Evolutionary conservation across 30 jellyfish, hydroid and myxozoan species (phyloP), one percentile per base, ranked within the genome.

Genomic region (Nemopilema nomurai): DNA sequence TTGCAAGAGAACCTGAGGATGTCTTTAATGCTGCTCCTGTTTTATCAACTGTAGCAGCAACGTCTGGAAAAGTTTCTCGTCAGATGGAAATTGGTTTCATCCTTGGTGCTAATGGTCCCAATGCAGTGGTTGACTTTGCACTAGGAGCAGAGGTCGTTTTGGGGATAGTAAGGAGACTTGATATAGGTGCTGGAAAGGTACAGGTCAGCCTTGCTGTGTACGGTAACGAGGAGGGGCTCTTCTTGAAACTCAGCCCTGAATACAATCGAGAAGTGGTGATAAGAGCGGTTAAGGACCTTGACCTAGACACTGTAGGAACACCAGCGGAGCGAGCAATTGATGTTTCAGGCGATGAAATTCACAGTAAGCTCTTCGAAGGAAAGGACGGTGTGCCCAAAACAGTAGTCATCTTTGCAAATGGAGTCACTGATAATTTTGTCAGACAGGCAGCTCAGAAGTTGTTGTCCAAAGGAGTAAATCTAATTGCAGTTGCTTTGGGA

Each of bases 181-280:
- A 31, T 18, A n/a, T 91, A 18, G 72, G 90, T 0, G 76, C 90
- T 8, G 51, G 41, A 21, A 21, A 51, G 27, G 64, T 53, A 13
- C 96, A 30, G 33, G 65, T 79, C 41, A 87, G 92, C 24, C 77
- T 67, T 78, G 68, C 74, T 20, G 74, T 76, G 33, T 84, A 84
- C 53, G 92, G 92, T 21, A 33, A 65, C 21, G 74, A 27, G 62
- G 92, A 74, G 20, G 81, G 67, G n/a, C 20, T 71, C 62, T 18
- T 52, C 26, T 9, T 69, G 52, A 33, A 57, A 67, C 71, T 82
- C 17, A 73, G 63, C 50, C 29, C 83, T 9, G 53, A 30, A 28
- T 21, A 28, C 9, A 24, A 82, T 52, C 83, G 84, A 32, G 78
- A 29, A 62, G 52, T 31, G 19, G 86, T 62, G 25, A 53, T 53